These are phyloP conservation scores for Sarcophaga caerulescens DNA, from an alignment of 2,888 invertebrate species.

Conservation along the genomic window DNA sequence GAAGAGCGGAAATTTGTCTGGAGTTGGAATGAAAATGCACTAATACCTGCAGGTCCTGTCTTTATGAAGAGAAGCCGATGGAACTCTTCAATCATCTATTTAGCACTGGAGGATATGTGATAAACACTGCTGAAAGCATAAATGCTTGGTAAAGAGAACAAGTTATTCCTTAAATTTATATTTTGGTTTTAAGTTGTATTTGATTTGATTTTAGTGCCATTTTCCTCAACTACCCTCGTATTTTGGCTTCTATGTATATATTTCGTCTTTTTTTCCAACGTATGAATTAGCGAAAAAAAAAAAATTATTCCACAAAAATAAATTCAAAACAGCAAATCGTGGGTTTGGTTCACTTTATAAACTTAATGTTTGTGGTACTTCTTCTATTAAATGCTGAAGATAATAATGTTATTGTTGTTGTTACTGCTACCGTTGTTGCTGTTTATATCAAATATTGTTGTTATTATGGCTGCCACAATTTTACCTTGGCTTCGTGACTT, in stretches of 20 bases:
- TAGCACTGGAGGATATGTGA: too few relatives aligned
- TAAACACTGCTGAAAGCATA: too few relatives aligned
- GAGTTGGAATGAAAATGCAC: too few relatives aligned
- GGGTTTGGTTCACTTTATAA: constrained; percentile 63
- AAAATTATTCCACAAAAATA: not conserved
- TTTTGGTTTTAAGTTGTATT: not conserved
- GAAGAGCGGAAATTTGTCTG: too few relatives aligned
- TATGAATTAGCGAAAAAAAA: constrained; percentile 27
- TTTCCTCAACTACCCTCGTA: constrained; percentile 22
- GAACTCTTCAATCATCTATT: too few relatives aligned
- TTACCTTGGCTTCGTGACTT: constrained; percentile 74
- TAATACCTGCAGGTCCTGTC: too few relatives aligned
- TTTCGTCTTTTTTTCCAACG: not conserved
- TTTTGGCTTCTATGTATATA: not conserved
- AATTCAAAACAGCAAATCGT: constrained; percentile 52
- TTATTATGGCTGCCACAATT: constrained; percentile 67
- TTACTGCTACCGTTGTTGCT: constrained; percentile 45
- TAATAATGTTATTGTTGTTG: constrained; percentile 6
- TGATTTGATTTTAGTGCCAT: not conserved
- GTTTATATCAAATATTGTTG: constrained; percentile 39
- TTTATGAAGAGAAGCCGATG: too few relatives aligned
- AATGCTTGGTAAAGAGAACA: too few relatives aligned
- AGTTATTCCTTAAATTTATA: too few relatives aligned
- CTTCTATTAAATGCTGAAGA: constrained; percentile 46
- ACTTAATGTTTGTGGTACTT: constrained; percentile 40